These are phyloP conservation scores for Antennarius striatus DNA, from an alignment of 2,113 vertebrate species.

Conservation along the genomic window DNA sequence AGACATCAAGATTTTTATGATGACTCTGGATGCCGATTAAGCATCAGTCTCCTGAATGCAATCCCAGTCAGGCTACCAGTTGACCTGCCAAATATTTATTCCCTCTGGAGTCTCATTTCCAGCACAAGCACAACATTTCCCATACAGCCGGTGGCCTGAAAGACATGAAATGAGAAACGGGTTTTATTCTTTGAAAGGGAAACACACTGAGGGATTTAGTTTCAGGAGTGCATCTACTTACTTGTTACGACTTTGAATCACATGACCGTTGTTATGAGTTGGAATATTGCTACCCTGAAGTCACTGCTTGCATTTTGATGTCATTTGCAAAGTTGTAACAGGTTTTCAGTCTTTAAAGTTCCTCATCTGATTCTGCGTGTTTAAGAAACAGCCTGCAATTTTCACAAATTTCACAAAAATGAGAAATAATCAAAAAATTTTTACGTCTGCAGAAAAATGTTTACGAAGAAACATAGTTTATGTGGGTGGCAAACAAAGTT, in stretches of 20 bases:
- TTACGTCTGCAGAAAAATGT: background rate
- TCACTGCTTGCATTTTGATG: background rate
- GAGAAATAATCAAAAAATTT: too few relatives aligned
- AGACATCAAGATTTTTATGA: too few relatives aligned
- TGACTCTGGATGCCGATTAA: conserved; percentile 33
- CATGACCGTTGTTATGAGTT: background rate
- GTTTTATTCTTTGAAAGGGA: conserved; percentile 2
- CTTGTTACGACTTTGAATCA: background rate
- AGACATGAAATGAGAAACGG: background rate
- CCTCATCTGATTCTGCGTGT: too few relatives aligned
- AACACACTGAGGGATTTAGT: background rate
- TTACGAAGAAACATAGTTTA: background rate
- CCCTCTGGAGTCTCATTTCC: conserved; percentile 6
- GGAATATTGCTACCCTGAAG: background rate
- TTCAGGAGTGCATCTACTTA: too few relatives aligned
- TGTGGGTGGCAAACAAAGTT: background rate
- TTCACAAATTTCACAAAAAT: too few relatives aligned
- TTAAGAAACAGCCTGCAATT: too few relatives aligned
- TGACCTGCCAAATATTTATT: conserved; percentile 39
- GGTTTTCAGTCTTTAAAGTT: background rate
- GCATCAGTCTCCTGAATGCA: conserved; percentile 22
- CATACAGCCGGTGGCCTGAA: background rate
- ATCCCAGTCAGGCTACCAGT: conserved; percentile 4
- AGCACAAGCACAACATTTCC: conserved; percentile 11
- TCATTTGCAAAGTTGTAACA: background rate